Evolutionary conservation across 1,140 invertebrate species (phyloP).

Genomic region (Anadara kagoshimensis): DNA sequence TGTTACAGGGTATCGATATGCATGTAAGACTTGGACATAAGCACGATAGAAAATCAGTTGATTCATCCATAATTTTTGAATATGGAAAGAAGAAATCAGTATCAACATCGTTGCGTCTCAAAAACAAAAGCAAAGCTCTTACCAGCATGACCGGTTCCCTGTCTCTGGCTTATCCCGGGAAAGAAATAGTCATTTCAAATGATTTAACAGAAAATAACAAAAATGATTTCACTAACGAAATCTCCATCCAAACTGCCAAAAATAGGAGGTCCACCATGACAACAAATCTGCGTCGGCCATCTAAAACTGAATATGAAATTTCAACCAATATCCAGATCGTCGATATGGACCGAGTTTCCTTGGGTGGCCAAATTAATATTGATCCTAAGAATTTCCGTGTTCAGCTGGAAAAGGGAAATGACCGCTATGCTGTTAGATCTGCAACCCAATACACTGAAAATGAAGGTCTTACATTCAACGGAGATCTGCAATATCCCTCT

Average conservation of each 20-base stretch:
- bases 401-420: background rate
- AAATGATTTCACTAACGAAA: constrained; percentile 14
- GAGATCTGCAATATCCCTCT: constrained; percentile 17
- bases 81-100: constrained; percentile 27
- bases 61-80: constrained; percentile 20
- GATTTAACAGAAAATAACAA: constrained; percentile 23
- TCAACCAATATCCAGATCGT: constrained; percentile 21
- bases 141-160: constrained; percentile 19
- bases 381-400: background rate
- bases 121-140: constrained; percentile 25
- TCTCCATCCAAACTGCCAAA: constrained; percentile 22
- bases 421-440: background rate
- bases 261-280: constrained; percentile 21
- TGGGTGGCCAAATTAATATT: constrained; percentile 11
- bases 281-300: background rate
- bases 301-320: constrained; percentile 17
- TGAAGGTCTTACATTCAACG: constrained; percentile 1
- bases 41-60: constrained; percentile 35
- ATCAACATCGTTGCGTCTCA: constrained; percentile 14
- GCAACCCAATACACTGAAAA: constrained; percentile 28
- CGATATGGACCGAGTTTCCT: constrained; percentile 9
- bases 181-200: constrained; percentile 18
- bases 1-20: constrained; percentile 36
- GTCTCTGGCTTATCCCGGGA: constrained; percentile 14
- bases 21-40: constrained; percentile 30